phyloP scores from a whole-genome alignment of 2,888 invertebrate species.

The Nephrotoma flavescens region DNA sequence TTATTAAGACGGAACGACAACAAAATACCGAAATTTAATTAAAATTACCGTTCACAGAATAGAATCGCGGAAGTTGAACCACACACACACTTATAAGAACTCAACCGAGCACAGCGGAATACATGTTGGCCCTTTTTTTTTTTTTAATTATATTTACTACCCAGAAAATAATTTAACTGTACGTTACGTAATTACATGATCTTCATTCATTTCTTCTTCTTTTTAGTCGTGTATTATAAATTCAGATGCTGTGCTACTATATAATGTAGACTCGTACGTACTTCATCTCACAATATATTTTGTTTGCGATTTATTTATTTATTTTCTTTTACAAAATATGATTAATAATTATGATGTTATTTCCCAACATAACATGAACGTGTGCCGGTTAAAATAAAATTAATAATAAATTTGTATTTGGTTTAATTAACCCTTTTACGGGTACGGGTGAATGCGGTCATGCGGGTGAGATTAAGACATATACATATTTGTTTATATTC shows the following conservation, averaged over 20 bases:
- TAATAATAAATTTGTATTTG: not conserved
- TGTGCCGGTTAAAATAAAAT: not conserved
- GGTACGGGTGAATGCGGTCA: not conserved
- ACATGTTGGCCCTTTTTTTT: not conserved
- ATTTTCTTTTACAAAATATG: not conserved
- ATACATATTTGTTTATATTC: not conserved
- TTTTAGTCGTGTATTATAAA: not conserved
- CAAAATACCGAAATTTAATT: not conserved
- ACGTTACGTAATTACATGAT: not conserved
- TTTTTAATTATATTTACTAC: not conserved
- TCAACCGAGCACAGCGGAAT: not conserved
- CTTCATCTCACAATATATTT: not conserved
- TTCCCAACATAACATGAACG: not conserved
- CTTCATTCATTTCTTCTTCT: not conserved
- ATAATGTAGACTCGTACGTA: too few species aligned
- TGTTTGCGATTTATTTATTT: not conserved
- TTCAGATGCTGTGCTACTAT: not conserved
- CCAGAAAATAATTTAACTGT: not conserved
- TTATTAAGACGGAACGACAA: not conserved
- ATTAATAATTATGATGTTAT: not conserved
- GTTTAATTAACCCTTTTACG: not conserved
- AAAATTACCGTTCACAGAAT: not conserved
- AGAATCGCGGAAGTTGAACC: not conserved
- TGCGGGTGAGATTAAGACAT: not conserved
- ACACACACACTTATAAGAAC: not conserved